Conservation (phyloP, 2,797 vertebrate genomes). For the Enteromius trimaculatus region DNA sequence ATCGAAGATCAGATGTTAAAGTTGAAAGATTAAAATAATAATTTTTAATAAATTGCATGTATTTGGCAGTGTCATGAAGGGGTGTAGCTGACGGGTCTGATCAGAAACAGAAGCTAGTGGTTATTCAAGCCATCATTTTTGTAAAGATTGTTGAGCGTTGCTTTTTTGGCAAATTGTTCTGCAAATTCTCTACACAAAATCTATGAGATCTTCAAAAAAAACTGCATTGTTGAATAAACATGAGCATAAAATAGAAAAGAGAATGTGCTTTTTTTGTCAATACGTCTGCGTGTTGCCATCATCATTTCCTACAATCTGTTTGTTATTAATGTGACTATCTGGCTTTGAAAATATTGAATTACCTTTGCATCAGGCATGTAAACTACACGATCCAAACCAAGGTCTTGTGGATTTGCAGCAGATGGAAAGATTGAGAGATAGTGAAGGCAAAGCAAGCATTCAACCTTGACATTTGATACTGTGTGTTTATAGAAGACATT, state of each 20-base stretch:
- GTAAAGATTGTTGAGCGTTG: not conserved
- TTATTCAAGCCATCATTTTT: not conserved
- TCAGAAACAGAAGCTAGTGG: not conserved
- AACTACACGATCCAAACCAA: slow-evolving; percentile 73
- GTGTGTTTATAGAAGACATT: slow-evolving; percentile 55
- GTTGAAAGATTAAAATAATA: not conserved
- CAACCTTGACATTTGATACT: slow-evolving; percentile 71
- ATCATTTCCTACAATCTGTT: not conserved
- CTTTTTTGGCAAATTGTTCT: too few species aligned
- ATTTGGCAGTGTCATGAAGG: not conserved
- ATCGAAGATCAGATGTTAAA: not conserved
- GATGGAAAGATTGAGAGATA: slow-evolving; percentile 63
- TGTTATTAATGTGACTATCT: slow-evolving; percentile 51
- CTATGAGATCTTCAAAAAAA: not conserved
- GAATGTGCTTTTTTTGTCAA: not conserved
- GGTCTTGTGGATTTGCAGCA: slow-evolving; percentile 65
- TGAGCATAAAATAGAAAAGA: not conserved
- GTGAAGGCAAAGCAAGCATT: slow-evolving; percentile 64
- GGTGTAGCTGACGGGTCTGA: not conserved
- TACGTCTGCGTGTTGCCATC: not conserved
- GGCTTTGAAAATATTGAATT: slow-evolving; percentile 51
- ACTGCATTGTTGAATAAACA: not conserved
- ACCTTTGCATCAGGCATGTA: slow-evolving; percentile 43
- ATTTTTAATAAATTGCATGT: not conserved
- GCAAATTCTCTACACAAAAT: not conserved